Base-by-base conservation (phyloP, 2,113 vertebrate species). In the Odocoileus hemionus region DNA sequence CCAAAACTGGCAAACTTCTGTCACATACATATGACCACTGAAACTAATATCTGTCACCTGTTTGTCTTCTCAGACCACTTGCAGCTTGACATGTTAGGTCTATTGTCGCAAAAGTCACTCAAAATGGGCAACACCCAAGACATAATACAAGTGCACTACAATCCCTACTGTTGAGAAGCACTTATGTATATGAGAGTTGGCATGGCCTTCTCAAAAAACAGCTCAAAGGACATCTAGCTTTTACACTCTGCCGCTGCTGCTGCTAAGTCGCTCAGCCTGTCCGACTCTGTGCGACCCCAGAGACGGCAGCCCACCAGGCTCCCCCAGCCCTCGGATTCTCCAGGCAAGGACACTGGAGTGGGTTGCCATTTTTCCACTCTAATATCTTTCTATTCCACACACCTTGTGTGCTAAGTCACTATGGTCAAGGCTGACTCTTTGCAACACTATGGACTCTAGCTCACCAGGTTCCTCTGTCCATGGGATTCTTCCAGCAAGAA, bases 261-360 rank as follows among this genome's bases (percentile, higher is more conserved):
- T 50, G 47, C 3, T 50, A 50, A 50, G 47, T 50, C 47, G 3
- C 47, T 50, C n/a, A 23, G n/a, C 39, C 19, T 70, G 2, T 70
- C 19, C 0, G 0, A 23, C n/a, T 39, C 19, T 70, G 36, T 70
- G 67, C 0, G 0, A 36, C 67, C 67, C 17, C 67, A 70, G 12
- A n/a, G 6, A 70, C 1, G 0, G 0, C n/a, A 39, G 67, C 67
- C 36, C 0, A 2, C 19, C 19, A 70, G 67, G 67, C 47, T 50
- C 47, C 47, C 47, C 47, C 13, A 3, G 13, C 47, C 47, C 47
- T 50, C 12, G 47, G 47, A 50, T 50, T 50, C 47, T 50, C 47
- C 47, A 50, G 12, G 47, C 47, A 50, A 50, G 12, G 14, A 50
- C 47, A 50, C 47, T 50, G 47, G 47, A 50, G 47, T 1, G 47